A percentile compares a stretch with the other conserved stretches of the same genome.
phyloP scores from a whole-genome alignment of 2,797 vertebrate genomes.

The Crypturellus tataupa region DNA sequence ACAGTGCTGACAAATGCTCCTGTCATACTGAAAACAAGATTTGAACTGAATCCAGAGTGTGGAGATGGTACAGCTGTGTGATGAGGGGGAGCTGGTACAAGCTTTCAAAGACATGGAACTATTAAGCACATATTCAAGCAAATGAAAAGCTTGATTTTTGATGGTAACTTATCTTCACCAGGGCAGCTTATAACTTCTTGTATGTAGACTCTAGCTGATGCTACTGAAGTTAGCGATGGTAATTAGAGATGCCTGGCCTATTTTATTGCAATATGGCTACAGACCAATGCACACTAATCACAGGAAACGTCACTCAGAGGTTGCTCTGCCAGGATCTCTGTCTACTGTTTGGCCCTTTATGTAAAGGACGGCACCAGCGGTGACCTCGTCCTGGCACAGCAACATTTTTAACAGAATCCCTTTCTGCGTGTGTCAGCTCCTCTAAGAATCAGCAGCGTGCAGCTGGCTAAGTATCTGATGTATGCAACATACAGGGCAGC shows the following conservation, averaged over 20 bases:
- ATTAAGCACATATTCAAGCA: background rate
- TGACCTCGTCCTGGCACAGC: constrained; percentile 18
- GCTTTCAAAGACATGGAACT: constrained; percentile 4
- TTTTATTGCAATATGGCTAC: background rate
- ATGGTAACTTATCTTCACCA: background rate
- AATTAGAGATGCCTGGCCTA: background rate
- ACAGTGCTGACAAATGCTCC: constrained; percentile 7
- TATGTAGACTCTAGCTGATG: background rate
- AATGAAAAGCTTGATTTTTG: constrained; percentile 14
- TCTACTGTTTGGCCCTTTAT: background rate
- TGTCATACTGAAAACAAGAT: constrained; percentile 7
- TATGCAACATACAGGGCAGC: background rate
- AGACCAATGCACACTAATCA: background rate
- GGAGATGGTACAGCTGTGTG: background rate
- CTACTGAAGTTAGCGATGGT: background rate
- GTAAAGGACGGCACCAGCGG: background rate
- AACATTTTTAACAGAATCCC: background rate
- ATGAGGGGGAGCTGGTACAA: background rate
- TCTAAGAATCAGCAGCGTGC: background rate
- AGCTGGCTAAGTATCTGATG: background rate
- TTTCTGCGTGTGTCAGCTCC: background rate
- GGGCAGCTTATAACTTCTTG: background rate
- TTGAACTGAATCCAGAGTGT: background rate
- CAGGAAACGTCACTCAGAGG: background rate
- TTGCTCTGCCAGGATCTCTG: background rate